Evolutionary conservation across 2,888 invertebrate species (phyloP), one percentile per base, ranked within the genome.

Genomic region (Gortyna flavago): DNA sequence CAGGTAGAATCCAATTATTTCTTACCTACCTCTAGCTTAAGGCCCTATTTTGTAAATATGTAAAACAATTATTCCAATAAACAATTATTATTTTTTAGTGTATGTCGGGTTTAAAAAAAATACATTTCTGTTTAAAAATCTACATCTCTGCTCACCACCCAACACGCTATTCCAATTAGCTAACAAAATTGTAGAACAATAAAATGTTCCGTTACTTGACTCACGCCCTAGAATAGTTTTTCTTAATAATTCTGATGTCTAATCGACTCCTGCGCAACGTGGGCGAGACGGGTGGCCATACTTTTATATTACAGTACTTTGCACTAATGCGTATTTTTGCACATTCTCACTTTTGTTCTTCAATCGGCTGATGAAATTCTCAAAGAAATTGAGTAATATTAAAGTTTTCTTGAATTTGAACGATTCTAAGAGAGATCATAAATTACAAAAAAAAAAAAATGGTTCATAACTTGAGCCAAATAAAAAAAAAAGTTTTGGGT

Each of bases 161-260:
- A 64, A 62, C 51, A 64, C 18, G 41, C 32, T n/a, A 25, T 35
- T 51, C 32, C 18, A 16, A 57, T 68, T 51, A 41, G n/a, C 59
- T 48, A 70, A 73, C 32, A 67, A 70, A 78, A 81, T 73, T 75
- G 32, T 75, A 80, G 54, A 85, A 85, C 83, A 87, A 86, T 85
- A 85, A 85, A 87, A 78, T 76, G 69, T 83, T 85, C 84, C 85
- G 80, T 87, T 81, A 80, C 81, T 89, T 88, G 86, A 88, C 72
- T 88, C 88, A 87, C 71, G 69, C 54, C 48, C 83, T 79, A 78
- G 81, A 89, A 88, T 88, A 89, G 74, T 81, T 78, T 88, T 88
- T 88, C 89, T 75, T 54, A 87, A 87, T 88, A 88, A 88, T 83
- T 89, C 73, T 81, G 86, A 87, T 87, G 88, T 89, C 86, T 87